Percentiles rank a stretch among this genome's conserved stretches.
Evolutionary conservation across 2,888 invertebrate genomes (phyloP).

Genomic region (Nasonia oneida): DNA sequence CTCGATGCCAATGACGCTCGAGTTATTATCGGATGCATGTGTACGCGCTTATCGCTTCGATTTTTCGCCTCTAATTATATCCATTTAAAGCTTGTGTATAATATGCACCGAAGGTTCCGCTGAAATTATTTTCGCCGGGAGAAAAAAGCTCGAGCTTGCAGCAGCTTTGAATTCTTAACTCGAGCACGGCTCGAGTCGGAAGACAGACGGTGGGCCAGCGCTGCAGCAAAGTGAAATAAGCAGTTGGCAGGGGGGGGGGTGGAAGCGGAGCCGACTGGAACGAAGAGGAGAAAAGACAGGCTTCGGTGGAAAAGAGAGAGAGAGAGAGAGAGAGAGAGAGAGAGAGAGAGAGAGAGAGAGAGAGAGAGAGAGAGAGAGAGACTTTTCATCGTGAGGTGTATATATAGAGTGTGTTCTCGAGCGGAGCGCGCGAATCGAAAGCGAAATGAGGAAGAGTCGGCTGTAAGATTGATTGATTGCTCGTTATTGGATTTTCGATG

Average conservation of each 20-base stretch:
- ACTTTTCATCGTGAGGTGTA: neutral
- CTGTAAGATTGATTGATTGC: neutral
- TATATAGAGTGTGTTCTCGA: neutral
- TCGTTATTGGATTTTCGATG: neutral
- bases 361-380: no score
- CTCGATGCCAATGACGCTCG: conserved; percentile 2
- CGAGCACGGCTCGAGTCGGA: neutral
- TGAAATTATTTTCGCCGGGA: neutral
- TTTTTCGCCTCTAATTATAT: neutral
- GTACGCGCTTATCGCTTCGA: neutral
- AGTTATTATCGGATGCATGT: neutral
- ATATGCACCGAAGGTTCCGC: no score
- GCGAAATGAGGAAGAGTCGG: neutral
- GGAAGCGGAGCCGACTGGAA: neutral
- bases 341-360: no score
- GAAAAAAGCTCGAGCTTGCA: neutral
- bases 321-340: no score
- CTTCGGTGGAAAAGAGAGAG: neutral
- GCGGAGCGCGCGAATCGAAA: neutral
- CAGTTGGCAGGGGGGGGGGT: neutral
- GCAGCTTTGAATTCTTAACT: conserved; percentile 35
- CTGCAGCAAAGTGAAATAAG: conserved; percentile 33
- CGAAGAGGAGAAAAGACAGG: conserved; percentile 13
- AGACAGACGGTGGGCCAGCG: neutral
- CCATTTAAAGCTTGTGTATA: no score